Evolutionary conservation across 2,797 vertebrate species (phyloP), one percentile per base, ranked within the genome.

Genomic region (Pelochelys cantorii): DNA sequence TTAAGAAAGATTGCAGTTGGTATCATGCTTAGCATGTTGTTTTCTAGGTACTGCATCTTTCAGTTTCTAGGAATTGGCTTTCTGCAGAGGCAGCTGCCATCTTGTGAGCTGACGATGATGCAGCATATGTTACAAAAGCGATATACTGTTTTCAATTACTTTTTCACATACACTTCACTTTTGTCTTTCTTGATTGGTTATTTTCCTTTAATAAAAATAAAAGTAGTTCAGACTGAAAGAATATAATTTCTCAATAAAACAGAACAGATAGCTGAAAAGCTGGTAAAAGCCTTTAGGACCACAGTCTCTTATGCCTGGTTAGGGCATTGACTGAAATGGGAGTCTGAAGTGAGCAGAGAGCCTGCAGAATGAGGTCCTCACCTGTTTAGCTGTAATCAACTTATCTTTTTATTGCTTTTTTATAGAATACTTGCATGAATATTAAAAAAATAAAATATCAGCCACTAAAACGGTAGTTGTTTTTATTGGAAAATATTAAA

Each of bases 401-500:
- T 97, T 95, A 87, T 53, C 95, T 95, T 94, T 97, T 95, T 87
- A 74, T 93, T 95, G 83, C 87, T 97, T 88, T 93, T 96, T 74
- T 71, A 71, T 81, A 84, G 54, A 96, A 81, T 81, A 31, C 82
- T 91, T 91, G 87, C 94, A 92, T 95, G 94, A 91, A 94, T 96
- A 96, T 68, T 86, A 81, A 95, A 95, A 97, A 98, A 97, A 96
- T 96, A 95, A 97, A 96, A 96, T 81, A 74, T 84, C 83, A 96
- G 87, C 96, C 96, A 97, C 75, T 94, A 94, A 96, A 97, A 97
- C 81, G 87, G 85, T 96, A 93, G 96, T 94, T 97, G 92, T 93
- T 97, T 97, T 96, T 95, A 95, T 86, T 97, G 96, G 94, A 97
- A 97, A 97, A 95, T 95, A 93, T 97, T 97, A 96, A 97, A 97